phyloP scores from a whole-genome alignment of 2,888 invertebrate species.

The Salpingus planirostris region DNA sequence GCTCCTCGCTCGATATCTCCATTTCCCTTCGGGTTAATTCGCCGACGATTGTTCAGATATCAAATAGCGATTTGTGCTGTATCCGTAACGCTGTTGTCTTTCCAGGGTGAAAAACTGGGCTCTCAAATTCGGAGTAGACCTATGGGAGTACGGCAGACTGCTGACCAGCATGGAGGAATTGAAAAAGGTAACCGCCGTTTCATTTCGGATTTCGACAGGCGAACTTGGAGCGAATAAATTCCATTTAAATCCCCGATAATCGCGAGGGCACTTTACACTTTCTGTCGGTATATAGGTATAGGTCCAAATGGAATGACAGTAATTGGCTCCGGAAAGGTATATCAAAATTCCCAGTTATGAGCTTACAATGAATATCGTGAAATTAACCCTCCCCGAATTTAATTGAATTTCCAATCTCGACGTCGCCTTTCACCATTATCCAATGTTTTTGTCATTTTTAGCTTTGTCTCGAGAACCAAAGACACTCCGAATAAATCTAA shows the following conservation, averaged over 20 bases:
- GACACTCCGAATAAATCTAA: constrained; percentile 9
- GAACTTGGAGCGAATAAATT: too few species aligned
- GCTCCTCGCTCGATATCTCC: too few species aligned
- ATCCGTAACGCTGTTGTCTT: too few species aligned
- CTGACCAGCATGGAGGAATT: constrained; percentile 84
- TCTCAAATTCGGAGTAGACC: constrained; percentile 78
- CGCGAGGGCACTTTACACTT: neutral
- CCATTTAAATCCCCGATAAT: neutral
- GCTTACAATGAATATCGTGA: constrained; percentile 16
- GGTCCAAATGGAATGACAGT: constrained; percentile 13
- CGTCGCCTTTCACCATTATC: constrained; percentile 14
- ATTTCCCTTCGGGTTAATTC: too few species aligned
- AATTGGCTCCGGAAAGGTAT: constrained; percentile 15
- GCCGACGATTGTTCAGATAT: too few species aligned
- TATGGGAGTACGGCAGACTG: constrained; percentile 82
- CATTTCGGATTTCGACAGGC: too few species aligned
- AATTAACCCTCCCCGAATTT: constrained; percentile 16
- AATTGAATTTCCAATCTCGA: constrained; percentile 17
- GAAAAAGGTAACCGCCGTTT: constrained; percentile 79
- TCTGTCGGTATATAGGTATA: constrained; percentile 2
- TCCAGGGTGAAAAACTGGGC: constrained; percentile 88
- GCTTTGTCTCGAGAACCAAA: constrained; percentile 11
- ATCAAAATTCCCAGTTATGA: constrained; percentile 14
- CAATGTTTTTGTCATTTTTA: constrained; percentile 16
- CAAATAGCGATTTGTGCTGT: too few species aligned